phyloP scores from a whole-genome alignment of 2,797 vertebrate species.

The Pterois miles region DNA sequence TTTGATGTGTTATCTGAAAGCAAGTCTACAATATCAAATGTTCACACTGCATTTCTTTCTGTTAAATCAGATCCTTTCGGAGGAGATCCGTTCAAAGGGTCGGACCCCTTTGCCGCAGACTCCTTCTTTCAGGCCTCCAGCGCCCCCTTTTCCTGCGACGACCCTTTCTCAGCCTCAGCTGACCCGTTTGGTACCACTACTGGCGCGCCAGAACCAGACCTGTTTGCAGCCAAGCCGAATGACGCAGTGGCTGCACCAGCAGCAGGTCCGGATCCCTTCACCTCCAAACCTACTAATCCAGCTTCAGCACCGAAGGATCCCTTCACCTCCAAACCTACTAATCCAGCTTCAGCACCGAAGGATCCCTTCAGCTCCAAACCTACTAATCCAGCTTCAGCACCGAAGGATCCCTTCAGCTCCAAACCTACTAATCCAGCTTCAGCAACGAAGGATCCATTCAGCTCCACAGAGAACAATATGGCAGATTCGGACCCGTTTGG shows the following conservation, averaged over 20 bases:
- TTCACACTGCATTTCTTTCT: constrained; percentile 3
- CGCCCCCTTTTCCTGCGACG: constrained; percentile 84
- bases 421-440: constrained; percentile 46
- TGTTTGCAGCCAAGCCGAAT: constrained; percentile 73
- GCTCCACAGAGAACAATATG: constrained; percentile 32
- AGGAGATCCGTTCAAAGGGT: constrained; percentile 96
- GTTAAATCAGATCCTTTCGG: constrained; percentile 91
- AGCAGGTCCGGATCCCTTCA: constrained; percentile 70
- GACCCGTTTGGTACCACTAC: constrained; percentile 77
- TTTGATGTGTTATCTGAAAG: not conserved
- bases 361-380: constrained; percentile 74
- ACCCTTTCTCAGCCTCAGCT: constrained; percentile 86
- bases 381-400: constrained; percentile 26
- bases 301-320: constrained; percentile 64
- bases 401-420: constrained; percentile 72
- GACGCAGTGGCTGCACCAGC: constrained; percentile 52
- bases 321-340: constrained; percentile 68
- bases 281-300: constrained; percentile 56
- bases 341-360: no score
- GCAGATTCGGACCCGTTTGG: constrained; percentile 63
- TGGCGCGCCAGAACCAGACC: constrained; percentile 71
- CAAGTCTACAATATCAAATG: not conserved
- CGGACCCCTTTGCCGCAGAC: constrained; percentile 96
- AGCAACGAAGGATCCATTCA: constrained; percentile 72
- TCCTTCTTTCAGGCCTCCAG: constrained; percentile 90